phyloP scores from a whole-genome alignment of 2,113 vertebrate genomes.

The Alouatta palliata region DNA sequence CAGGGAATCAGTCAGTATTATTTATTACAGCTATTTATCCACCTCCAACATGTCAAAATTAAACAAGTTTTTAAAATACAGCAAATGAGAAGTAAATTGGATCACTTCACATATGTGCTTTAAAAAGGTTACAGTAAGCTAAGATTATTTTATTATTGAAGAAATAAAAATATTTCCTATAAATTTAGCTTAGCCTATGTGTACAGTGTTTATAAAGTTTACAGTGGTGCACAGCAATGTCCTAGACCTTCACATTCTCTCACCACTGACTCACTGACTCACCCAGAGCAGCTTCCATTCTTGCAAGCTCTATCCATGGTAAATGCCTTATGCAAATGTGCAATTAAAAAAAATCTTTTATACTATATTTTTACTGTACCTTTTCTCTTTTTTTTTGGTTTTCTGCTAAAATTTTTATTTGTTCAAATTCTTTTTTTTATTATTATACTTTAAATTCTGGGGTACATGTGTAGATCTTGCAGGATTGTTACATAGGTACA shows the following conservation, averaged over 20 bases:
- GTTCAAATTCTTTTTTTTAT: no score
- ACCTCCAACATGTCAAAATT: background rate
- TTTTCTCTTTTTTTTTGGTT: no score
- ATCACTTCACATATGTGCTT: background rate
- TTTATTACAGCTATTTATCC: background rate
- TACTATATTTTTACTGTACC: background rate
- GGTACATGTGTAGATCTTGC: no score
- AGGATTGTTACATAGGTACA: no score
- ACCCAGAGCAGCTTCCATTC: background rate
- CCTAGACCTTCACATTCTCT: background rate
- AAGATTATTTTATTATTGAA: background rate
- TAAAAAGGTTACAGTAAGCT: background rate
- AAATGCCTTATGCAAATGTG: no score
- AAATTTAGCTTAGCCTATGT: background rate
- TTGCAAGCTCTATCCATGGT: background rate
- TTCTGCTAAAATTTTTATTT: no score
- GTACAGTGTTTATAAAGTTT: background rate
- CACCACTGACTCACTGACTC: background rate
- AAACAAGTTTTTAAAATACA: background rate
- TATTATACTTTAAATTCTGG: no score
- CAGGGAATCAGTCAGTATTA: background rate
- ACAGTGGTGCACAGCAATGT: fast-evolving
- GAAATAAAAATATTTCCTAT: background rate
- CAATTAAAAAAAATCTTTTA: no score
- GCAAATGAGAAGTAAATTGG: background rate